phyloP scores from a whole-genome alignment of 2,113 vertebrate species.

The Parus major region DNA sequence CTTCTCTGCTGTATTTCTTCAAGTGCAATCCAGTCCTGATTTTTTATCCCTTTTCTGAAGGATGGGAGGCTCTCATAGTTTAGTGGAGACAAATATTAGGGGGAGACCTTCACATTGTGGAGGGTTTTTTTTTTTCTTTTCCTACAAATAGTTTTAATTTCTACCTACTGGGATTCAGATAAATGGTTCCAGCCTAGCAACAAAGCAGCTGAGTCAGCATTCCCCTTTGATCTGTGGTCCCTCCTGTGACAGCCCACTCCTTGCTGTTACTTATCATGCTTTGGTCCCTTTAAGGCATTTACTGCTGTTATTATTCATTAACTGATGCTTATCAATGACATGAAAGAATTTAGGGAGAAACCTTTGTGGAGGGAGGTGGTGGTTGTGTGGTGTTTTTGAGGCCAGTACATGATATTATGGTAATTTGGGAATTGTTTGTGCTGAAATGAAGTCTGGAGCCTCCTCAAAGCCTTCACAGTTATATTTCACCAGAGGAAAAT shows the following conservation, averaged over 20 bases:
- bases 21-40: background rate
- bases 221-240: conserved; percentile 26
- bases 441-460: conserved; percentile 41
- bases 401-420: conserved; percentile 1
- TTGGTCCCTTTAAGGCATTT: background rate
- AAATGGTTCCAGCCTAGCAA: background rate
- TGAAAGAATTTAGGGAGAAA: conserved; percentile 44
- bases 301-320: conserved; percentile 28
- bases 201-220: background rate
- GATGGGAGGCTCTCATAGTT: background rate
- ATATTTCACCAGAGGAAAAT: conserved; percentile 19
- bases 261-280: background rate
- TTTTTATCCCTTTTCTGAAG: background rate
- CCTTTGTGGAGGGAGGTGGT: background rate
- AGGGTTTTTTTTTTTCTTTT: fast-evolving
- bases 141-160: background rate
- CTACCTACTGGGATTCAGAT: background rate
- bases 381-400: background rate
- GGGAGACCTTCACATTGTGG: background rate
- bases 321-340: conserved; percentile 40
- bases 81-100: background rate
- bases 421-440: conserved; percentile 56
- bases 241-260: background rate
- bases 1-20: background rate
- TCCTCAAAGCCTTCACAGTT: conserved; percentile 27